Evolutionary conservation across 2,797 vertebrate species (phyloP).

Genomic region (Heteromormyrus szaboi): DNA sequence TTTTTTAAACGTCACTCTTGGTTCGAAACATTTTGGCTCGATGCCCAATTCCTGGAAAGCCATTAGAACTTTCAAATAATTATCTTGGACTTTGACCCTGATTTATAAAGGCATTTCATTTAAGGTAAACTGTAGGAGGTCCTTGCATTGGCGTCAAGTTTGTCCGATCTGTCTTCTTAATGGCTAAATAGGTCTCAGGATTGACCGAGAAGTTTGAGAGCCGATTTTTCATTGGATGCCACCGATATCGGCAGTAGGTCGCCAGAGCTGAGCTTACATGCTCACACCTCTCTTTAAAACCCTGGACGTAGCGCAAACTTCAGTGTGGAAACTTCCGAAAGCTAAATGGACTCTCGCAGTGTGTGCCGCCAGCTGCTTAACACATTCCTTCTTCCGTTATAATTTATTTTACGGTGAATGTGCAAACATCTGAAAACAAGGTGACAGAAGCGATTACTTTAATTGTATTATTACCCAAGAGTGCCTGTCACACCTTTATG

Average conservation of each 20-base stretch:
- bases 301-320: not conserved
- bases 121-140: constrained; percentile 9
- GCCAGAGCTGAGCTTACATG: not conserved
- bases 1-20: not conserved
- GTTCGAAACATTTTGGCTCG: not conserved
- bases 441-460: constrained; percentile 28
- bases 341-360: not conserved
- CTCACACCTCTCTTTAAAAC: not conserved
- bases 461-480: constrained; percentile 10
- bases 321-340: not conserved
- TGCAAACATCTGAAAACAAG: constrained; percentile 40
- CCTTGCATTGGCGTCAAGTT: not conserved
- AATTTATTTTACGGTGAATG: constrained; percentile 28
- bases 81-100: not conserved
- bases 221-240: not conserved
- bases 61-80: not conserved
- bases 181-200: not conserved
- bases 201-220: not conserved
- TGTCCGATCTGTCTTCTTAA: not conserved
- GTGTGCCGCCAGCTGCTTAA: not conserved
- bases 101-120: constrained; percentile 15
- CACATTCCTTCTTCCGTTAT: constrained; percentile 27
- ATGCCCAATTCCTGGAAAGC: not conserved
- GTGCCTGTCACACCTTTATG: not conserved
- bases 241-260: not conserved